Evolutionary conservation across 2,113 vertebrate species (phyloP).

Genomic region (Tamias sibiricus): DNA sequence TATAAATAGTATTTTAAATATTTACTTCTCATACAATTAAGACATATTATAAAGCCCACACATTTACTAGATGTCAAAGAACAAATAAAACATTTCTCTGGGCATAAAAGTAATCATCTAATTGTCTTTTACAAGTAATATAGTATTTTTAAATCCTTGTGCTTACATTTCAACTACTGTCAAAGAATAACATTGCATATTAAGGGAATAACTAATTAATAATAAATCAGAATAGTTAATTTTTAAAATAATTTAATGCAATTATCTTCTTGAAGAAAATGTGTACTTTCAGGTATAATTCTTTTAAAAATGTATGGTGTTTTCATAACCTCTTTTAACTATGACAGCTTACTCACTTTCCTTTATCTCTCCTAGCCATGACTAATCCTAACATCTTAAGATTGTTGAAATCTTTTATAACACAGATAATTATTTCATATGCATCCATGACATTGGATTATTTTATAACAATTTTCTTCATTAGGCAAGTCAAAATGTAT

Average conservation of each 20-base stretch:
- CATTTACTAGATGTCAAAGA: constrained; percentile 61
- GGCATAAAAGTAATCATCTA: constrained; percentile 78
- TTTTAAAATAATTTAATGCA: background rate
- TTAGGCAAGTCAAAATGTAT: no score
- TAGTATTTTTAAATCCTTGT: background rate
- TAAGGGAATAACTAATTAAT: background rate
- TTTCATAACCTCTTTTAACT: background rate
- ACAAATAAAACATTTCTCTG: constrained; percentile 9
- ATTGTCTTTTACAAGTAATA: constrained; percentile 66
- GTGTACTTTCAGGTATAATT: background rate
- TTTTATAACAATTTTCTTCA: background rate
- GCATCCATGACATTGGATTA: background rate
- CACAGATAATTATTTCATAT: background rate
- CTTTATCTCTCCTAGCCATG: background rate
- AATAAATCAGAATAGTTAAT: background rate
- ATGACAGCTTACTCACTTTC: background rate
- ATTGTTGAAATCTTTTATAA: background rate
- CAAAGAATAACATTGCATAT: background rate
- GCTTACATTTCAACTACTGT: constrained; percentile 34
- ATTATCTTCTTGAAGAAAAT: background rate
- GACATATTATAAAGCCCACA: constrained; percentile 70
- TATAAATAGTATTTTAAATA: constrained; percentile 69
- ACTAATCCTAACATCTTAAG: background rate
- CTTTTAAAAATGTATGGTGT: background rate
- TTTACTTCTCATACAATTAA: constrained; percentile 81